Conservation (phyloP, 2,888 invertebrate species). For the Micoletzkya japonica region DNA sequence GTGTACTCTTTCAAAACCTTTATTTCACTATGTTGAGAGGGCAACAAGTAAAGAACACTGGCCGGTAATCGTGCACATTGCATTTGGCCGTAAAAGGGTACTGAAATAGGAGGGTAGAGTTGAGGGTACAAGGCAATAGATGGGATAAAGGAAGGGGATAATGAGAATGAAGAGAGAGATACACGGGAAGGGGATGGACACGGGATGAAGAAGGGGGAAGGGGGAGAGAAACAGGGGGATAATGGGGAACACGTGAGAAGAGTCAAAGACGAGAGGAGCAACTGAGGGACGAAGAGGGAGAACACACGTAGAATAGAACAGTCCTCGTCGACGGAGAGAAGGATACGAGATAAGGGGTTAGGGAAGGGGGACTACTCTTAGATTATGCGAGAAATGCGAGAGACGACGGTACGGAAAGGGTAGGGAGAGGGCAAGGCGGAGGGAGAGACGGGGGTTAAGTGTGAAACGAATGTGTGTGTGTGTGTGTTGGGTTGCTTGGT, state of each 20-base stretch:
- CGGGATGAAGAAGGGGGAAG: background rate
- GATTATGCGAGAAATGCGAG: conserved; percentile 5
- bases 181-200: background rate
- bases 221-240: background rate
- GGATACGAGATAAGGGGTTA: background rate
- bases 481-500: background rate
- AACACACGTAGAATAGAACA: conserved; percentile 19
- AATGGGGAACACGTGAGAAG: background rate
- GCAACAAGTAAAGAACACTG: conserved; percentile 6
- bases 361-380: background rate
- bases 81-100: conserved; percentile 23
- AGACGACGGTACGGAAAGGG: background rate
- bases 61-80: conserved; percentile 20
- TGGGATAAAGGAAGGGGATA: conserved; percentile 4
- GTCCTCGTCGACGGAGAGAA: conserved; percentile 15
- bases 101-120: background rate
- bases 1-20: background rate
- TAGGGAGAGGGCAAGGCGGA: background rate
- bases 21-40: conserved; percentile 23
- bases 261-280: background rate
- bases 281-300: background rate
- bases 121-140: conserved; percentile 8
- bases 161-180: background rate
- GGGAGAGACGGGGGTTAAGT: background rate
- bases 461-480: conserved; percentile 2